These are phyloP conservation scores for Trididemnum miniatum DNA, from an alignment of 23 tunicate genomes.

Conservation along the genomic window DNA sequence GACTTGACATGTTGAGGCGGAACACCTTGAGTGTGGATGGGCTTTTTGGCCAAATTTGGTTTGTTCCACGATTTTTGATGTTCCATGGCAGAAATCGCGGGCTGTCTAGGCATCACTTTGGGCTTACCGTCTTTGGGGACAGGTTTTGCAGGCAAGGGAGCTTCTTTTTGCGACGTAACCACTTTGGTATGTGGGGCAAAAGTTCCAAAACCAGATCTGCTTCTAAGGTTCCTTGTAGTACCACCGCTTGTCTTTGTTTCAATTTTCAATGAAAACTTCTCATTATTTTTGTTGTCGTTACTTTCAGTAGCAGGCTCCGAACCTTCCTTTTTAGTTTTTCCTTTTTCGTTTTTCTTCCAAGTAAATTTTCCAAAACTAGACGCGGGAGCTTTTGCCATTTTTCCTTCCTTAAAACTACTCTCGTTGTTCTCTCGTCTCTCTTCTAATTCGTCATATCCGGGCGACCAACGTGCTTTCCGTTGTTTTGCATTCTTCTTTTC, in stretches of 20 bases:
- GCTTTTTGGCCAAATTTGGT: neutral
- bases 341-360: conserved; percentile 54
- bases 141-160: too few relatives aligned
- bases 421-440: conserved; percentile 9
- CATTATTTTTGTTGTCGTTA: neutral
- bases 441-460: conserved; percentile 77
- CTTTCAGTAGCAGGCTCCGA: neutral
- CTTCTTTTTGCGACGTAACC: neutral
- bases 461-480: conserved; percentile 53
- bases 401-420: neutral
- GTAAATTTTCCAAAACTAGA: conserved; percentile 63
- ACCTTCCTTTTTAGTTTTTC: neutral
- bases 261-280: conserved; percentile 7
- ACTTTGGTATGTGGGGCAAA: conserved; percentile 27
- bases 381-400: neutral
- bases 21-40: neutral
- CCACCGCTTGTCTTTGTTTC: neutral
- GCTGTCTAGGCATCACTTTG: neutral
- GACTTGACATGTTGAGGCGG: neutral
- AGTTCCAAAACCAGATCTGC: neutral
- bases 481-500: too few relatives aligned
- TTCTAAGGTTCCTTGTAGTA: neutral
- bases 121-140: neutral
- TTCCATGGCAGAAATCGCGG: neutral
- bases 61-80: neutral